phyloP scores from a whole-genome alignment of 2,888 invertebrate genomes.

The Operophtera brumata region DNA sequence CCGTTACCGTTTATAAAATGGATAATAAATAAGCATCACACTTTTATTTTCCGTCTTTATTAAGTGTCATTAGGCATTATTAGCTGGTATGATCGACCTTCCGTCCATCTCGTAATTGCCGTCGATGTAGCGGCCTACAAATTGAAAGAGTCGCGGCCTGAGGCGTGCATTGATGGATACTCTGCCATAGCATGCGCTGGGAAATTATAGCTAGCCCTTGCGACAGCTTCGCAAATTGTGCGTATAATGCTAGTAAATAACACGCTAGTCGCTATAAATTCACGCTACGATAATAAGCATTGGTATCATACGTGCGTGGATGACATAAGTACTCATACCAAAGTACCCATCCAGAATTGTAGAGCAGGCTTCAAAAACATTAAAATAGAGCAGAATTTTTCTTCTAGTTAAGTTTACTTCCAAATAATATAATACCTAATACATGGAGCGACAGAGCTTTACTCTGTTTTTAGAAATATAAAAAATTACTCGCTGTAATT shows the following conservation, averaged over 20 bases:
- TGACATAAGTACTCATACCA: constrained; percentile 31
- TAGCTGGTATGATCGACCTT: constrained; percentile 76
- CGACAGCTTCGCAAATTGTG: constrained; percentile 81
- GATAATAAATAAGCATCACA: constrained; percentile 72
- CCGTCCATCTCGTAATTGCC: constrained; percentile 69
- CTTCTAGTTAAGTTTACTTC: too few species aligned
- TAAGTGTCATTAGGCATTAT: constrained; percentile 80
- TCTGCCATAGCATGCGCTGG: constrained; percentile 61
- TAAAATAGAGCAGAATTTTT: too few species aligned
- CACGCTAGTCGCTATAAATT: constrained; percentile 71
- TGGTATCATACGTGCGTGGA: constrained; percentile 51
- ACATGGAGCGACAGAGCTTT: too few species aligned
- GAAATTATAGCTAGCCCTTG: constrained; percentile 77
- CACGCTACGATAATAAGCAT: constrained; percentile 54
- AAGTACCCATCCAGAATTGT: neutral
- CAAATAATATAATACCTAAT: too few species aligned
- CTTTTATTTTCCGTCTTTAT: constrained; percentile 77
- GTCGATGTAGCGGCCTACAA: constrained; percentile 77
- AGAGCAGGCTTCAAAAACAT: neutral
- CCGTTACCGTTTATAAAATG: constrained; percentile 40
- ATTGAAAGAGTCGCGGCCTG: constrained; percentile 78
- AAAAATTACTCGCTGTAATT: too few species aligned
- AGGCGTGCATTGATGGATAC: constrained; percentile 78
- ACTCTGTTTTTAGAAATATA: too few species aligned
- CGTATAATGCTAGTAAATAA: constrained; percentile 80